Base-by-base conservation (phyloP, 2,113 vertebrate genomes). In the Oncorhynchus tshawytscha region DNA sequence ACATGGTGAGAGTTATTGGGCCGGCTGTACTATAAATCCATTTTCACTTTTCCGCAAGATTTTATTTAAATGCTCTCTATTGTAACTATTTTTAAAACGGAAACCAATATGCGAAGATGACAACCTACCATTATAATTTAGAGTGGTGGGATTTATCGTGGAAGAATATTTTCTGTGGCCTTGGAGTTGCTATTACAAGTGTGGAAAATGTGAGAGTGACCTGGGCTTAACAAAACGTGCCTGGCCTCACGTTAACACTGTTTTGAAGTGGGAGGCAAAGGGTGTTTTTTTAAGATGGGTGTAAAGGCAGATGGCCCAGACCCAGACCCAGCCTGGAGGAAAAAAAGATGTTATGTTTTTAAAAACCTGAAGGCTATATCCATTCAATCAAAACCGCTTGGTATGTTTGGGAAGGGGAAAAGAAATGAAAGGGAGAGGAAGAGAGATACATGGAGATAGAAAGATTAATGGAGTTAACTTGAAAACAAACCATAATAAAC, bases 291-390 rank as follows among this genome's bases (percentile, higher is more conserved):
- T 1, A 24, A 22, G 59, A n/a, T 22, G n/a, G 59, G 18, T 62
- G 59, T 22, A 62, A 22, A 62, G n/a, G 54, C 54, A 57, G 20
- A 45, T 11, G 39, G 59, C 51, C 16, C 16, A 54, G 5, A 54
- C 49, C 49, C 3, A 54, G 49, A 11, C 59, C 31, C 67, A 67
- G 71, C 4, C 18, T 20, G 48, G 67, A 66, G 70, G 27, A 12
- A 25, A 76, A 72, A 73, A 76, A 31, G 1, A 31, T 31, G 29
- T 31, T 65, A 81, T 83, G 78, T 72, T 62, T 64, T 74, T 69
- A 20, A 13, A 31, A 67, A 73, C 71, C 74, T 77, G 22, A n/a
- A 22, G 49, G 64, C 34, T 16, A 51, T 51, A 15, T 18, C 15
- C n/a, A 62, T 24, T 24, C 20, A 8, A 62, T 16, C 7, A 4